Evolutionary conservation across 2,113 vertebrate genomes (phyloP).

Genomic region (Fulica atra): DNA sequence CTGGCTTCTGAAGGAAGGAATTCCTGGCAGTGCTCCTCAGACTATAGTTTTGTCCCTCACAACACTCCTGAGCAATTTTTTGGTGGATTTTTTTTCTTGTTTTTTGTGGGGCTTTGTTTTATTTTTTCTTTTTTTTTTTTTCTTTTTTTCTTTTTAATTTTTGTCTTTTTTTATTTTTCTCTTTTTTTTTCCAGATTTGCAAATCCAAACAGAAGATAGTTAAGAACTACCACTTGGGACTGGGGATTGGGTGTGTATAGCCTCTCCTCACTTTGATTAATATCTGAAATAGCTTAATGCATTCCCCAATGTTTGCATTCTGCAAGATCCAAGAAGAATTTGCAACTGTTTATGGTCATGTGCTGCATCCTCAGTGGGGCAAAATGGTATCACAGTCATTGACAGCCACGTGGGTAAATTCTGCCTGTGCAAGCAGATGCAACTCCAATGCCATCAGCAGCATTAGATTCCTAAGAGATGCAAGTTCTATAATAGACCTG

Average conservation of each 20-base stretch:
- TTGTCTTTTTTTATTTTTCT: no score
- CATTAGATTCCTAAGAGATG: not conserved
- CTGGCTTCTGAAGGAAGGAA: constrained; percentile 21
- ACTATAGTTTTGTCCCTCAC: not conserved
- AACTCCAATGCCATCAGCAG: not conserved
- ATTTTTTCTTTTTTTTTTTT: no score
- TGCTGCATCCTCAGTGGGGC: not conserved
- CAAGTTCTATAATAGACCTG: not conserved
- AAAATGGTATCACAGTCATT: not conserved
- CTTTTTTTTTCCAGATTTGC: not conserved
- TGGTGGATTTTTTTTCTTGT: not conserved
- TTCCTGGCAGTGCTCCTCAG: constrained; percentile 26
- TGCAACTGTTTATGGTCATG: not conserved
- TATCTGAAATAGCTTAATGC: not conserved
- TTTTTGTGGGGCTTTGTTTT: no score
- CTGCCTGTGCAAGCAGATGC: not conserved
- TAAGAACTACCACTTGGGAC: not conserved
- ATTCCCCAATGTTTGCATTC: not conserved
- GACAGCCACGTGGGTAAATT: not conserved
- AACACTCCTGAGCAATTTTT: not conserved
- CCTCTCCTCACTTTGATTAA: not conserved
- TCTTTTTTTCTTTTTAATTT: no score
- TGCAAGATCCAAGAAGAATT: not conserved
- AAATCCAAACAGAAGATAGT: not conserved
- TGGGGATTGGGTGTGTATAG: not conserved